phyloP scores from a whole-genome alignment of 2,888 invertebrate species.

The Ryuthela nishihirai region DNA sequence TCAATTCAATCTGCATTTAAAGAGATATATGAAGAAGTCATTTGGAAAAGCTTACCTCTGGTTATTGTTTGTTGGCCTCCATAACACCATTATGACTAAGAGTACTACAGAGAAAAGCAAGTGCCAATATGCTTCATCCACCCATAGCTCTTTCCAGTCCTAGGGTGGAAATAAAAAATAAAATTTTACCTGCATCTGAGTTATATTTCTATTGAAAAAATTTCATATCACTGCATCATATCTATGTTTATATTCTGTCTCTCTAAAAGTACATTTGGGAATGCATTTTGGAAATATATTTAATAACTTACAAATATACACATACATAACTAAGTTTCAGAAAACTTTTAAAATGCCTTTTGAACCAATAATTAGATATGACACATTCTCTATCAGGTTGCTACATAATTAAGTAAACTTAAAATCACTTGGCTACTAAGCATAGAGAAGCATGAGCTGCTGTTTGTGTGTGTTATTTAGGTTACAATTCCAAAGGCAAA shows the following conservation, averaged over 20 bases:
- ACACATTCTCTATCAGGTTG: too few species aligned
- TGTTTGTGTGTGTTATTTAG: too few species aligned
- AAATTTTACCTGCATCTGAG: conserved; percentile 9
- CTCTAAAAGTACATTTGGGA: not conserved
- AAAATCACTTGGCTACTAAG: too few species aligned
- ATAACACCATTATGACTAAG: conserved; percentile 87
- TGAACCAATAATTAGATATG: too few species aligned
- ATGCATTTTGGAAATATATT: too few species aligned
- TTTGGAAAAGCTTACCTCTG: conserved; percentile 62
- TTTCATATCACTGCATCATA: not conserved
- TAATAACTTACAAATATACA: too few species aligned
- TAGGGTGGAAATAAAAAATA: conserved; percentile 46
- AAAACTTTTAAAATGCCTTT: too few species aligned
- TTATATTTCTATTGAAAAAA: not conserved
- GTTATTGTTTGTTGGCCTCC: conserved; percentile 94
- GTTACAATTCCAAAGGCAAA: too few species aligned
- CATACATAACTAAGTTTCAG: too few species aligned
- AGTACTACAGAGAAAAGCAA: conserved; percentile 82
- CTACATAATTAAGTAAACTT: too few species aligned
- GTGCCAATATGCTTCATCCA: conserved; percentile 95
- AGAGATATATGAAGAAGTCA: conserved; percentile 4
- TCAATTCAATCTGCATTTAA: not conserved
- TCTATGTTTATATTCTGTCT: not conserved
- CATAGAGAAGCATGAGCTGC: too few species aligned
- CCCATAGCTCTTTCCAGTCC: conserved; percentile 90